phyloP scores from a whole-genome alignment of 2,888 invertebrate species.

The Tachina lurida region DNA sequence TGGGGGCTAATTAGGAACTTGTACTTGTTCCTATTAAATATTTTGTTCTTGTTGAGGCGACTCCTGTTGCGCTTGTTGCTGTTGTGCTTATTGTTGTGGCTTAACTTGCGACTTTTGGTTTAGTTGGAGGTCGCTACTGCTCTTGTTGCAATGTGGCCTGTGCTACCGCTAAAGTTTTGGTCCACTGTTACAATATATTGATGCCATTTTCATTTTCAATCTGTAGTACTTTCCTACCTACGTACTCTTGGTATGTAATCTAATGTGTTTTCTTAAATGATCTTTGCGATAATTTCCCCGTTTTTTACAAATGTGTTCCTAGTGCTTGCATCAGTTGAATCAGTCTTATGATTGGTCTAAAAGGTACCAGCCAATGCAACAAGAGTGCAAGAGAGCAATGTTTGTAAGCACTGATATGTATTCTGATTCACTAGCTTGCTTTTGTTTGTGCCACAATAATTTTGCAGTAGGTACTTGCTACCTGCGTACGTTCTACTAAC shows the following conservation, averaged over 20 bases:
- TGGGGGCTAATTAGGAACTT: slow-evolving; percentile 81
- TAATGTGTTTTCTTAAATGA: slow-evolving; percentile 92
- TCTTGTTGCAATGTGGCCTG: too few species aligned
- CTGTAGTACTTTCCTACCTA: slow-evolving; percentile 87
- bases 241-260: slow-evolving; percentile 90
- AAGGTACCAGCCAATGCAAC: slow-evolving; percentile 45
- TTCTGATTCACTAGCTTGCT: too few species aligned
- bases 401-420: slow-evolving; percentile 83
- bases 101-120: slow-evolving; percentile 66
- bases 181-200: slow-evolving; percentile 81
- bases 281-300: slow-evolving; percentile 95
- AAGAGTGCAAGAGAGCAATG: slow-evolving; percentile 84
- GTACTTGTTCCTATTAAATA: slow-evolving; percentile 78
- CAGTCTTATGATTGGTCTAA: slow-evolving; percentile 83
- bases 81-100: slow-evolving; percentile 76
- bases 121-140: slow-evolving; percentile 73
- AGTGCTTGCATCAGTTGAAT: slow-evolving; percentile 57
- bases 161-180: too few species aligned
- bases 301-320: slow-evolving; percentile 89
- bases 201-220: slow-evolving; percentile 81
- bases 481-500: too few species aligned
- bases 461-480: slow-evolving; percentile 26
- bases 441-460: too few species aligned
- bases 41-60: slow-evolving; percentile 77
- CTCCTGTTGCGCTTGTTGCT: slow-evolving; percentile 76